These are phyloP conservation scores for Hylaea fasciaria DNA, from an alignment of 2,888 invertebrate genomes.

Conservation along the genomic window DNA sequence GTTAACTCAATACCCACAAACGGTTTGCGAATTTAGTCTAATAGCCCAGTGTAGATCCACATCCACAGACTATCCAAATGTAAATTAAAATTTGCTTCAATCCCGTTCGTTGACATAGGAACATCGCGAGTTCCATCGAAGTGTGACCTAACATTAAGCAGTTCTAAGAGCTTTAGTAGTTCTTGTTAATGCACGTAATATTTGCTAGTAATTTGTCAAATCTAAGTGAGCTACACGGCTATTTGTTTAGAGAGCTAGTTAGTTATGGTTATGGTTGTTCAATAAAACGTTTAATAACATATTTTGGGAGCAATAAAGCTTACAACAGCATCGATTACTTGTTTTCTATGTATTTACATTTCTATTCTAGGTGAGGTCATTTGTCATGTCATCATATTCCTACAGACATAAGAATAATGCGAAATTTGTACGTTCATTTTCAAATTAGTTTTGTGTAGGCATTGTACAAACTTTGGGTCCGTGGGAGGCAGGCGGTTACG, in stretches of 20 bases:
- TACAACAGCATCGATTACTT: not conserved
- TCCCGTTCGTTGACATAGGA: not conserved
- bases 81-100: not conserved
- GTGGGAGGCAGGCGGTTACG: too few species aligned
- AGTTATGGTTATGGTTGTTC: not conserved
- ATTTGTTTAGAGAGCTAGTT: not conserved
- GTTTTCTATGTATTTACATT: not conserved
- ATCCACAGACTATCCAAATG: not conserved
- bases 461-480: too few species aligned
- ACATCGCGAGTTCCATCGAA: not conserved
- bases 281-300: not conserved
- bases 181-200: not conserved
- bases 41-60: not conserved
- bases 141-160: not conserved
- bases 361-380: too few species aligned
- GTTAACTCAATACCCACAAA: not conserved
- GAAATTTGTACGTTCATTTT: too few species aligned
- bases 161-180: not conserved
- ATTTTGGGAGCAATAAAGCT: too few species aligned
- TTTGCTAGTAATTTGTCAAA: not conserved
- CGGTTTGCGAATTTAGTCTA: not conserved
- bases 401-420: too few species aligned
- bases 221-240: not conserved
- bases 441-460: too few species aligned
- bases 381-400: too few species aligned